Base-by-base conservation (phyloP, 2,113 vertebrate species). In the Mustela nigripes region DNA sequence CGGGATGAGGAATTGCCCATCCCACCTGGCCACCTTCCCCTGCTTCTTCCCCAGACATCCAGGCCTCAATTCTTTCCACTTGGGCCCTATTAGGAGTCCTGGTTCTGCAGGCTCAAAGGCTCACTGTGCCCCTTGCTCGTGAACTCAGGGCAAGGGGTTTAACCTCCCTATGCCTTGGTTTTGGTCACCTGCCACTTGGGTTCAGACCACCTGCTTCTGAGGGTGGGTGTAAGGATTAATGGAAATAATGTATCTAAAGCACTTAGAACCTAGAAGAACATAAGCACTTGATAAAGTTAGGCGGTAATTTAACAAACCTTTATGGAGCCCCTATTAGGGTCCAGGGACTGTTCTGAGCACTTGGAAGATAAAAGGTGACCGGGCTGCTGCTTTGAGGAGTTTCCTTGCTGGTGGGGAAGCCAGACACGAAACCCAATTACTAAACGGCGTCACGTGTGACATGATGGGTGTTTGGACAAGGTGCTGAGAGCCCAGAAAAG, bases 381-480 rank as follows among this genome's bases (percentile, higher is more conserved):
- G 82, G 96, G 94, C 96, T 96, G 98, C 97, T 97, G 97, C 97
- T 97, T 67, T 98, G 97, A 97, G 95, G 97, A 92, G 97, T 91
- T 97, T 95, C 96, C 96, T 94, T 97, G 98, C 97, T 98, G 96
- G 95, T 95, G 95, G 97, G 97, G 97, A 98, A 98, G 97, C 97
- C 98, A 98, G 97, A 98, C 97, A 98, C 11, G 98, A 98, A 95
- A 98, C 96, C 97, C 97, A 97, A 15, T 98, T 97, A 98, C 97
- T 96, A 94, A 96, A 96, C 24, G 36, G 86, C 16, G 8, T 87
- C 94, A 65, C 39, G 39, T 11, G 33, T 87, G 92, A 65, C 0
- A 2, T 83, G 69, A n/a, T 76, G 87, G 86, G 94, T 97, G 69
- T 95, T 60, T 71, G 92, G 60, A 69, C 8, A 14, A 96, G 95